Evolutionary conservation across 2,888 invertebrate genomes (phyloP), one percentile per base, ranked within the genome.

Genomic region (Caenorhabditis imperialis): DNA sequence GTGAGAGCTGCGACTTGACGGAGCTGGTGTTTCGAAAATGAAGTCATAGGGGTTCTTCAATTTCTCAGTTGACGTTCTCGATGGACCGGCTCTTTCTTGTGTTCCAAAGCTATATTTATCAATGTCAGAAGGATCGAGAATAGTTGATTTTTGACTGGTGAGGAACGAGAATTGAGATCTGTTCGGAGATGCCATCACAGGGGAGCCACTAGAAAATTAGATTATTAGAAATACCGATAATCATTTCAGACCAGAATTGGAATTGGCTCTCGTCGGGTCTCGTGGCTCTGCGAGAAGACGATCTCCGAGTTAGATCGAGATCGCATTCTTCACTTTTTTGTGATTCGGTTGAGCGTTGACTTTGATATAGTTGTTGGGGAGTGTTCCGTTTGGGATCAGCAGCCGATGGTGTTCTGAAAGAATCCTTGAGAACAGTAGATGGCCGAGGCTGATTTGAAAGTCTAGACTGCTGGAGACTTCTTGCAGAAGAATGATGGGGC

Each of bases 91-190:
- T 23, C 10, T 20, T n/a, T 23, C 30, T 10, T 53, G 38, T 25
- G 40, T 42, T 42, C 5, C 40, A 30, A 54, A 42, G 25, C 38
- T 2, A 38, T 8, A 27, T 25, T 12, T 25, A 0, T 42, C 23
- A 30, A 14, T 12, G 3, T 38, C 14, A 7, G 16, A 20, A 7
- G 16, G 33, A 7, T 37, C 8, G 3, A 10, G 23, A 38, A 25
- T 33, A 1, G 25, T 18, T 10, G 60, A 50, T 14, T 50, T 23
- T 20, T 60, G 60, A 16, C 50, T 61, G 23, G 33, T 14, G 18
- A 61, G 51, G 5, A 61, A 40, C n/a, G 51, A 44, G 18, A 51
- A 61, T 27, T 44, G 40, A 10, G 61, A 50, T 40, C 48, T 27
- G 3, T 27, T 35, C 6, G 58, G 16, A 18, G 3, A 5, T 38